phyloP scores from a whole-genome alignment of 2,113 vertebrate genomes.

The Brachirus orientalis region DNA sequence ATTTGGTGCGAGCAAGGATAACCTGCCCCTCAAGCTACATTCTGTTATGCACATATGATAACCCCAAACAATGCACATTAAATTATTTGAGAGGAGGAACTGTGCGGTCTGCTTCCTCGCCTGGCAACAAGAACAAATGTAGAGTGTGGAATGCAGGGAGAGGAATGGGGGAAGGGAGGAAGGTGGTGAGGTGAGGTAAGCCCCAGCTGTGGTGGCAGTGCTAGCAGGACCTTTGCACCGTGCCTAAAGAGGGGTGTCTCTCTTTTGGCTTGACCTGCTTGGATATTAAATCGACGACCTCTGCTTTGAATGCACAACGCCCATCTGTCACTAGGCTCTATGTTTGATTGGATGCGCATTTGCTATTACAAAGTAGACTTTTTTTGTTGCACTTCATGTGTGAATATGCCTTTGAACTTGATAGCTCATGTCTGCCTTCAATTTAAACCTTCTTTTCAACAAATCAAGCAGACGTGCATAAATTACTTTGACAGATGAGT shows the following conservation, averaged over 20 bases:
- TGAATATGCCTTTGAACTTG: conserved; percentile 24
- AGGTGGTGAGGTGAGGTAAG: conserved; percentile 31
- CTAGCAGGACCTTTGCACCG: conserved; percentile 63
- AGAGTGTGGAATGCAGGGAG: conserved; percentile 25
- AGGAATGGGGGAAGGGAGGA: background rate
- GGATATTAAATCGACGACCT: conserved; percentile 71
- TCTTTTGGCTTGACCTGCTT: conserved; percentile 68
- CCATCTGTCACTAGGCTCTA: conserved; percentile 74
- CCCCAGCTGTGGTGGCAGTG: conserved; percentile 66
- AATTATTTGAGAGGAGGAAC: conserved; percentile 46
- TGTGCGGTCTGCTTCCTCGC: conserved; percentile 32
- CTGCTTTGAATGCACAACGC: conserved; percentile 74
- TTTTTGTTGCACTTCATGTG: conserved; percentile 40
- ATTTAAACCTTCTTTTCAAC: conserved; percentile 35
- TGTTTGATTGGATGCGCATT: conserved; percentile 75
- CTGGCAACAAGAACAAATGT: conserved; percentile 61
- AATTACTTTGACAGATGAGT: conserved; percentile 29
- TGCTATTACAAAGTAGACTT: conserved; percentile 71
- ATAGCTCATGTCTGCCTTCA: conserved; percentile 28
- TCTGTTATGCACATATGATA: conserved; percentile 47
- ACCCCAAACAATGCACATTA: conserved; percentile 66
- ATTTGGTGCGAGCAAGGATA: conserved; percentile 37
- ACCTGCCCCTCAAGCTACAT: conserved; percentile 35
- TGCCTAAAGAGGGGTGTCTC: conserved; percentile 61
- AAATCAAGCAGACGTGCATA: conserved; percentile 17